Base-by-base conservation (phyloP, 2,113 vertebrate genomes). In the Oreochromis niloticus region DNA sequence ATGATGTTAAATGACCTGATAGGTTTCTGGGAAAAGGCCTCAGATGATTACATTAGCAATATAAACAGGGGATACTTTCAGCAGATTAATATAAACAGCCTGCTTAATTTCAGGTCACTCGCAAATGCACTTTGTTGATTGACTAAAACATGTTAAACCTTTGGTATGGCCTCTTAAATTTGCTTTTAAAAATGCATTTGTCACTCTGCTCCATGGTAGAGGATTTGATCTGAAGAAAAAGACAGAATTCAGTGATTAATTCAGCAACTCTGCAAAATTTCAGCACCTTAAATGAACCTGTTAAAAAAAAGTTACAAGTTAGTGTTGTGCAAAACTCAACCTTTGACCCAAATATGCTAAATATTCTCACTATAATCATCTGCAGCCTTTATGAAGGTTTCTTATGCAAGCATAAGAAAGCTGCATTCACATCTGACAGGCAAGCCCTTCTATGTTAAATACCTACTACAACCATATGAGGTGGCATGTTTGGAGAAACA, bases 161-260 rank as follows among this genome's bases (percentile, higher is more conserved):
- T 30, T 85, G 57, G 81, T 34, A 80, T 85, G 83, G 84, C 71
- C 84, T 16, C 9, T 80, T 8, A 36, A 79, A 50, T 50, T 32
- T 52, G 6, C 46, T 78, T 78, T 78, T 78, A 9, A 78, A 43
- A 80, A 1, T 3, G 32, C 4, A 39, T 16, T 59, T 79, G 78
- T 24, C 63, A 19, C 27, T 11, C 22, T 32, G 39, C 83, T 86
- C 56, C 46, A 68, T 2, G 48, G 30, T 24, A n/a, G 5, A 10
- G 39, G 24, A 27, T 34, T 41, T 16, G 48, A 94, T 86, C 95
- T 95, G 73, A 27, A 80, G 85, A 84, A 56, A 91, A 55, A 24
- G 34, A 85, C 73, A 86, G 50, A 59, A 66, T 32, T 2, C 30
- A 9, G 9, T 66, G 2, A 68, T 91, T 91, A 89, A 55, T 94